Evolutionary conservation across 2,113 vertebrate species (phyloP), one percentile per base, ranked within the genome.

Genomic region (Lepidothrix coronata): DNA sequence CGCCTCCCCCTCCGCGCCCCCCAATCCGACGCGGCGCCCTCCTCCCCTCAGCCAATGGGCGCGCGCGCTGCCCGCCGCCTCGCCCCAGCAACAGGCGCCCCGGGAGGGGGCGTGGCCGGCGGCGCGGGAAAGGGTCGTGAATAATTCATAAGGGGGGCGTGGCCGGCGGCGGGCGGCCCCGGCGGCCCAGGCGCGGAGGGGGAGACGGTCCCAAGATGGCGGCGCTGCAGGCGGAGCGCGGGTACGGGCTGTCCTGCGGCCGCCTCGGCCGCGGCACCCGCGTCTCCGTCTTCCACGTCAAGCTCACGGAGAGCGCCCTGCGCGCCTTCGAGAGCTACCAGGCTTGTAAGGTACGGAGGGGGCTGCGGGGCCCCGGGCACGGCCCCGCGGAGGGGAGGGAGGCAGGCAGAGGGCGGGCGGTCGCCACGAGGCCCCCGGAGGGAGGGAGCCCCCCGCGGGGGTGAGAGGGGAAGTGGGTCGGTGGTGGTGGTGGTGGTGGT

Each of bases 201-300:
- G 98, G 98, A 97, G 98, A 98, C 98, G 98, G 98, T 98, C 98
- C 98, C 98, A 99, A 99, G 99, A 99, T 99, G 99, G 99, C 99
- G 99, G 98, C 99, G 97, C 98, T 99, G 98, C 99, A 99, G 98
- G 99, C 99, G 98, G 98, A 98, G 98, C 98, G 98, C 98, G 98
- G 98, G 97, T 99, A 99, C 97, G 99, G 98, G 97, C 98, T 99
- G 98, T 99, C 99, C 97, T 99, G 99, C 98, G 99, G 99, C 93
- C 98, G 98, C 97, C 98, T 99, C 96, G 98, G 98, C 98, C 98
- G 98, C 85, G 98, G 99, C 87, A 98, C 98, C 97, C 98, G 98
- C 96, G 98, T 99, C 96, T 99, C 99, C 52, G 99, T 99, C 81
- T 99, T 99, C 88, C 99, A 99, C 97, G 99, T 99, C 85, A 99